Evolutionary conservation across 2,113 vertebrate species (phyloP), one percentile per base, ranked within the genome.

Genomic region (Pollimyrus isidori): DNA sequence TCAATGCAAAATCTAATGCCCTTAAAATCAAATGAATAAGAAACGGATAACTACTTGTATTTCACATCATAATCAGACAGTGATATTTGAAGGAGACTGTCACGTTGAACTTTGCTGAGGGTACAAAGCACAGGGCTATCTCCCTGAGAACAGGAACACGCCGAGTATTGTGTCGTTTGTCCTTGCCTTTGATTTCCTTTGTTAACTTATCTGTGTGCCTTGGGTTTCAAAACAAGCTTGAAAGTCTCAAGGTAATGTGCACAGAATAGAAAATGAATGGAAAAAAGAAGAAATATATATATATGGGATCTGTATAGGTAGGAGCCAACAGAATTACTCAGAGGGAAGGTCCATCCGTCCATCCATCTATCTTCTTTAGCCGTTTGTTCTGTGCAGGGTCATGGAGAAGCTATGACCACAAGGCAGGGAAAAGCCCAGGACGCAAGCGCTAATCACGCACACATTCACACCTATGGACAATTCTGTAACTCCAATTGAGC

Each of bases 61-160:
- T 84, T 90, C 73, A 89, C 82, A 86, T 84, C 65, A 69, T 91
- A 26, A 58, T 89, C 56, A 86, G 89, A 42, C 89, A 73, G 73
- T 76, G 91, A 35, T 88, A 89, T 90, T 91, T 87, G 76, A 84
- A 21, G 19, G 35, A 35, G 39, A 6, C 17, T 39, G 45, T 88
- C 87, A 87, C n/a, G 52, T 15, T 80, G 45, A 76, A 46, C 26
- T 69, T n/a, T 23, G 46, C 50, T 15, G 15, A 17, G 7, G 23
- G 56, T 11, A 26, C 4, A 15, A 13, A 45, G 15, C 23, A n/a
- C 23, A 4, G 19, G 45, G 15, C 56, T n/a, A 17, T 49, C 87
- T 73, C 58, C 23, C 87, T n/a, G 52, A 84, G 82, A 42, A 19
- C 7, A 50, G 52, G 7, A 56, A 39, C 17, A 42, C 84, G 56